Evolutionary conservation across 2,888 invertebrate genomes (phyloP), one percentile per base, ranked within the genome.

Genomic region (Macrosoma leucophasiata): DNA sequence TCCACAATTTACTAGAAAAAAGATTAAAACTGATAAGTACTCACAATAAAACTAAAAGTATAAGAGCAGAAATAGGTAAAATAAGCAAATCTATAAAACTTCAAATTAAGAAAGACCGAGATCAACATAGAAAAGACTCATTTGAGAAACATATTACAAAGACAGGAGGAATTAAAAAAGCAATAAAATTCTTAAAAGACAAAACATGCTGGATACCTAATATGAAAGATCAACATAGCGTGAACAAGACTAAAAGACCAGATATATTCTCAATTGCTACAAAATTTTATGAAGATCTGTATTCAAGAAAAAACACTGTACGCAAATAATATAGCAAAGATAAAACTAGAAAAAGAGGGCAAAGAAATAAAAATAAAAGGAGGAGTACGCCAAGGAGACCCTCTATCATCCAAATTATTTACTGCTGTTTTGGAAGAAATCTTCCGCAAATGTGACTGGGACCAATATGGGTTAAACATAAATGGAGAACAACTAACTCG

Each of bases 151-250:
- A 39, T 8, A 36, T 36, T 4, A 14, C 2, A 2, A 26, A 36
- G 9, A 33, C 35, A n/a, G 27, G 36, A 8, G 36, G 42, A 14
- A 33, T 42, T 13, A 29, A 36, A 39, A 31, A 33, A 18, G 33
- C 39, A 3, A 6, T 33, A 5, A 36, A 33, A 12, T 2, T 23
- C 7, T 23, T 39, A 14, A 13, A 11, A 8, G 27, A 26, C 4
- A 39, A 31, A 25, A 34, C n/a, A 17, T 29, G 32, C 12, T 43
- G 36, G 39, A 33, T 36, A 33, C 24, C 25, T 7, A 39, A 21
- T 4, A 19, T 39, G 11, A 33, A 34, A 37, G 17, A 40, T n/a
- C 17, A 22, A 34, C 4, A 5, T 9, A 5, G 3, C 10, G 24
- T 4, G 6, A 30, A 11, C 23, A 29, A 22, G 7, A 33, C 33